Percentiles rank a stretch among this genome's conserved stretches.
Conservation (phyloP, 2,888 invertebrate species). For the Elaeidobius kamerunicus region DNA sequence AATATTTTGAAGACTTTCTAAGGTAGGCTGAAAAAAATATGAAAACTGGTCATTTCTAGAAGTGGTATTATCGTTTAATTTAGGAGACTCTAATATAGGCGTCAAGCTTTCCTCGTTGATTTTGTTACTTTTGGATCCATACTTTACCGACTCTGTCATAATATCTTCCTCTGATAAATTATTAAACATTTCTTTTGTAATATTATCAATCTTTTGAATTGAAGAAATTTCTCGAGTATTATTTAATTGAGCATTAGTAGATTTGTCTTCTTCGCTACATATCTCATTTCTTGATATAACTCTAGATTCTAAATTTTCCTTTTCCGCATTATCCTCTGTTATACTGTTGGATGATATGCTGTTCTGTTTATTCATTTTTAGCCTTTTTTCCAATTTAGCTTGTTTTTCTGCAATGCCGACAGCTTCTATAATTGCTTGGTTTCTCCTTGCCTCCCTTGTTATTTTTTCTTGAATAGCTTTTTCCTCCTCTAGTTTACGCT, state of each 20-base stretch:
- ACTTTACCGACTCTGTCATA: neutral
- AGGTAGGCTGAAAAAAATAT: slow-evolving; percentile 47
- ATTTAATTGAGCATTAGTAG: slow-evolving; percentile 29
- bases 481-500: slow-evolving; percentile 70
- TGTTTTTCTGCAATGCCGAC: slow-evolving; percentile 65
- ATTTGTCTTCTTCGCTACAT: neutral
- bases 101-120: slow-evolving; percentile 26
- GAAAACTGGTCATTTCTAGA: slow-evolving; percentile 44
- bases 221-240: slow-evolving; percentile 26
- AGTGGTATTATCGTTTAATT: slow-evolving; percentile 19
- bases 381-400: slow-evolving; percentile 57
- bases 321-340: slow-evolving; percentile 41
- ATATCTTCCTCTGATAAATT: slow-evolving; percentile 20
- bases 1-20: slow-evolving; percentile 50
- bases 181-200: slow-evolving; percentile 36
- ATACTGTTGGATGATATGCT: slow-evolving; percentile 31
- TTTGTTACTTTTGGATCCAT: slow-evolving; percentile 18
- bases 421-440: slow-evolving; percentile 73
- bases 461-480: slow-evolving; percentile 64
- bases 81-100: slow-evolving; percentile 27
- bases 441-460: slow-evolving; percentile 67
- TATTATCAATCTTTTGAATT: slow-evolving; percentile 18
- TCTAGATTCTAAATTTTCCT: slow-evolving; percentile 37
- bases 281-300: no score
- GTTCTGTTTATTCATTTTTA: slow-evolving; percentile 39